phyloP scores from a whole-genome alignment of 2,888 invertebrate genomes.

The Leucania comma region DNA sequence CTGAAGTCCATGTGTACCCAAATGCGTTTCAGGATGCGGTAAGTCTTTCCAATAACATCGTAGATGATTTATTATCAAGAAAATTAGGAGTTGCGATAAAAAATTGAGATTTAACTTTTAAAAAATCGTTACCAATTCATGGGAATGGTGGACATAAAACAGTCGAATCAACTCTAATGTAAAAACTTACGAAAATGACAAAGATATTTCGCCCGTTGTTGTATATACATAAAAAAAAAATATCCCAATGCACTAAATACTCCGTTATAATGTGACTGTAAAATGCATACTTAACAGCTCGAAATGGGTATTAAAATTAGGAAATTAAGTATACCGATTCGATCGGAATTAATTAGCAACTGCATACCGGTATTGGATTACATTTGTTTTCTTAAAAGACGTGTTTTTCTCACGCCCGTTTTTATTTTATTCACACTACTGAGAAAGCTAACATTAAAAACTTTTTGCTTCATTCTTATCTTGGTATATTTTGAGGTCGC shows the following conservation, averaged over 20 bases:
- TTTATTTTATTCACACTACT: slow-evolving; percentile 73
- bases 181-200: not conserved
- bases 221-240: slow-evolving; percentile 26
- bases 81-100: not conserved
- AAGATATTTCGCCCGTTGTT: slow-evolving; percentile 7
- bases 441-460: slow-evolving; percentile 75
- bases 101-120: too few species aligned
- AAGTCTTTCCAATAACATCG: too few species aligned
- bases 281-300: slow-evolving; percentile 54
- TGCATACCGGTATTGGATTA: slow-evolving; percentile 69
- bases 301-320: slow-evolving; percentile 68
- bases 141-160: too few species aligned
- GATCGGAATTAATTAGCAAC: slow-evolving; percentile 73
- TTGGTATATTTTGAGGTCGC: slow-evolving; percentile 74
- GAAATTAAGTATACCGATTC: slow-evolving; percentile 69
- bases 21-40: too few species aligned
- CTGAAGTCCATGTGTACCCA: too few species aligned
- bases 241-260: slow-evolving; percentile 58
- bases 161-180: not conserved
- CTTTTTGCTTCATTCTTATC: slow-evolving; percentile 75
- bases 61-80: not conserved
- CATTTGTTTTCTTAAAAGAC: slow-evolving; percentile 69
- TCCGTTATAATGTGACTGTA: slow-evolving; percentile 47
- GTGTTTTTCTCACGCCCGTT: slow-evolving; percentile 74
- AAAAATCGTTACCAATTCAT: not conserved